Base-by-base conservation (phyloP, 2,797 vertebrate genomes). In the Poecilia velifera region DNA sequence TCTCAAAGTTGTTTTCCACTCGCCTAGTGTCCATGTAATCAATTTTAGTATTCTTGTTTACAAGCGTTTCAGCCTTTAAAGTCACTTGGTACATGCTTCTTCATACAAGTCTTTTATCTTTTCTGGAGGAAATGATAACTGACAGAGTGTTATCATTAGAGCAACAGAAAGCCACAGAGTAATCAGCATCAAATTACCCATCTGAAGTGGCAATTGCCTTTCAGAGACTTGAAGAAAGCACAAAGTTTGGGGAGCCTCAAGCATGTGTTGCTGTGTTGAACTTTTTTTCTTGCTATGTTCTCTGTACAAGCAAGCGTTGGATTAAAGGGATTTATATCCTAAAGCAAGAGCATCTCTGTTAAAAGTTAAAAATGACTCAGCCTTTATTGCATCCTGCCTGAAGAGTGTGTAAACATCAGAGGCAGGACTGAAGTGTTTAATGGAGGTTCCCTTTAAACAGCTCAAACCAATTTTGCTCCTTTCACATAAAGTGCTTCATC, bases 81-180 rank as follows among this genome's bases (percentile, higher is more conserved):
- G 72, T 28, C 49, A 76, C 14, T 46, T 31, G 18, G 53, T 74
- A 31, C 4, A 51, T 72, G 25, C 70, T 72, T 72, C 74, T 74
- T 74, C 18, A 34, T 34, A 64, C 73, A 62, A 51, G 59, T 82
- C 46, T 43, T 9, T 25, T 25, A 39, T 84, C 39, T 47, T 51
- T n/a, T 74, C 59, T 76, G 28, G 25, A 64, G 70, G 64, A 80
- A 43, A 77, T 76, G 75, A 84, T 83, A 86, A 85, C 74, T 49
- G 76, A 82, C 57, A 41, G 77, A 79, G 76, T 51, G 76, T 87
- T 83, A 87, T 90, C 86, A 78, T 59, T 45, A 86, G 76, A 88
- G 79, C 66, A 86, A 84, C 82, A 76, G 81, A 78, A 81, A 59
- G 76, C 59, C 59, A 39, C 34, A 53, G 34, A 53, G 34, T 39